These are phyloP conservation scores for Tetramorium bicarinatum DNA, from an alignment of 2,888 invertebrate species.

Conservation along the genomic window DNA sequence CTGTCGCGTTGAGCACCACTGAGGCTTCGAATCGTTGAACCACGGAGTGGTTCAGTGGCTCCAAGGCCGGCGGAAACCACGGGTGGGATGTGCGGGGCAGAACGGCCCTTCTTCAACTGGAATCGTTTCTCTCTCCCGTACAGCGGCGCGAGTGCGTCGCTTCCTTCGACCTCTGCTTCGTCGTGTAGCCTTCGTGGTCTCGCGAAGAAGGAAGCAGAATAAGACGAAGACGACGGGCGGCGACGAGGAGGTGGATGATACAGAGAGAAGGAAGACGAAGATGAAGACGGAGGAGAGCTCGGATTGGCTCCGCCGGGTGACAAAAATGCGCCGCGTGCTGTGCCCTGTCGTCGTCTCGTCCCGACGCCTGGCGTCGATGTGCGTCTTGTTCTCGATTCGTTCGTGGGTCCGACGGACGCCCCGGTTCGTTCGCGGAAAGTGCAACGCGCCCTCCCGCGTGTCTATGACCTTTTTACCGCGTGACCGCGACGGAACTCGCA, in stretches of 20 bases:
- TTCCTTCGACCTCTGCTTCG: slow-evolving; percentile 52
- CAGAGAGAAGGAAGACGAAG: slow-evolving; percentile 41
- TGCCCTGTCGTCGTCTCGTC: slow-evolving; percentile 33
- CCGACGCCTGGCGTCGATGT: slow-evolving; percentile 58
- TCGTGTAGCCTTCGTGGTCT: slow-evolving; percentile 60
- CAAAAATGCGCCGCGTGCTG: slow-evolving; percentile 58
- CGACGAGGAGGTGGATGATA: neutral
- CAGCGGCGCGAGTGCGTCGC: slow-evolving; percentile 66
- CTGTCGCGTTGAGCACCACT: slow-evolving; percentile 82
- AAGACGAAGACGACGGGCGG: slow-evolving; percentile 52
- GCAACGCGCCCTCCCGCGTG: slow-evolving; percentile 53
- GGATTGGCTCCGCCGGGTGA: slow-evolving; percentile 62
- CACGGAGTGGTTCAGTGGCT: slow-evolving; percentile 87
- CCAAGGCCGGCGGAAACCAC: slow-evolving; percentile 86
- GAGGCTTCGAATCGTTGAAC: slow-evolving; percentile 86
- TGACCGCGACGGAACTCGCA: slow-evolving; percentile 53
- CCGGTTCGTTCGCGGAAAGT: slow-evolving; percentile 41
- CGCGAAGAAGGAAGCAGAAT: slow-evolving; percentile 61
- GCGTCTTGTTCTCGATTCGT: slow-evolving; percentile 54
- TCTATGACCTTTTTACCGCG: slow-evolving; percentile 34
- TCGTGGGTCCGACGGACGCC: slow-evolving; percentile 7
- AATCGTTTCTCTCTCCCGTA: slow-evolving; percentile 74
- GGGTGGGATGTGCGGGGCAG: slow-evolving; percentile 83
- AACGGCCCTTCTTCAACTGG: slow-evolving; percentile 78
- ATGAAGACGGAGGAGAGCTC: slow-evolving; percentile 6